phyloP scores from a whole-genome alignment of 1,140 invertebrate genomes.

The Papilio polytes region DNA sequence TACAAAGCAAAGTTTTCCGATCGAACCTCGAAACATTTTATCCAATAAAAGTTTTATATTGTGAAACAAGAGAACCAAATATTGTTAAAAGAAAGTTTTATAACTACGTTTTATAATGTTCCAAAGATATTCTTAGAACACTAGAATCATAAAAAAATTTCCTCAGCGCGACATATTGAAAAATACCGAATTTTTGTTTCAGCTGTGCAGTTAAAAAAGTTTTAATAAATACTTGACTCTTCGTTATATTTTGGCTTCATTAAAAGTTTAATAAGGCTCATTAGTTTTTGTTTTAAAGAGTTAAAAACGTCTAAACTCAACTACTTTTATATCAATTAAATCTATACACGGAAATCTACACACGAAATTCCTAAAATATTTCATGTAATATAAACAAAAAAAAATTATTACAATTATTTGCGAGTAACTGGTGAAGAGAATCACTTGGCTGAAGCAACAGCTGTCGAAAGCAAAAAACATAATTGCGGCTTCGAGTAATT shows the following conservation, averaged over 20 bases:
- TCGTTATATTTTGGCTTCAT: too few species aligned
- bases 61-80: slow-evolving; percentile 28
- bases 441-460: slow-evolving; percentile 14
- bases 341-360: too few species aligned
- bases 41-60: slow-evolving; percentile 31
- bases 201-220: too few species aligned
- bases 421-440: slow-evolving; percentile 5
- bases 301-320: too few species aligned
- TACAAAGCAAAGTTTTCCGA: slow-evolving; percentile 29
- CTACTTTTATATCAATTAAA: too few species aligned
- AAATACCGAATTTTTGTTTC: too few species aligned
- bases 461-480: slow-evolving; percentile 29
- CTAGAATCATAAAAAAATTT: neutral
- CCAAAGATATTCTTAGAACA: neutral
- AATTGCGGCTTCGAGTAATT: slow-evolving; percentile 24
- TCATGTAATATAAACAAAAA: neutral
- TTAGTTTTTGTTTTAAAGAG: too few species aligned
- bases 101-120: neutral
- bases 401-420: slow-evolving; percentile 1
- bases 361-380: neutral
- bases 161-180: too few species aligned
- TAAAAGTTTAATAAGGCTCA: too few species aligned
- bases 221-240: too few species aligned
- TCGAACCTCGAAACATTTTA: slow-evolving; percentile 31
- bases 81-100: neutral